A percentile compares a stretch with the other conserved stretches of the same genome.
Conservation (phyloP, 2,888 invertebrate genomes). For the Xylota sylvarum region DNA sequence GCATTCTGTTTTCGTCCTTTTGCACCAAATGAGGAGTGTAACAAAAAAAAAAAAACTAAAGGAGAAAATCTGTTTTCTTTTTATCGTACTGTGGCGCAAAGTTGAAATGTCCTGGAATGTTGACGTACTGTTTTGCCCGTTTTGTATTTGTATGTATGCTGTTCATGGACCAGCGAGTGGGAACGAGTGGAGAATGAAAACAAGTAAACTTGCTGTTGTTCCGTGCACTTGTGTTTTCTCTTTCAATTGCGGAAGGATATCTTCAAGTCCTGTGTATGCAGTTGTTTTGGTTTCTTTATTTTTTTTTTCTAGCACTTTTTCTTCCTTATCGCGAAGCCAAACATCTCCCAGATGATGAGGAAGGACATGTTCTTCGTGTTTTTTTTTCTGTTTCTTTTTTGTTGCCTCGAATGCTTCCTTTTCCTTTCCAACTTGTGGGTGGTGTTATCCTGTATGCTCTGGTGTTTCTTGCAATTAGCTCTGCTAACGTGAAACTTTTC, state of each 20-base stretch:
- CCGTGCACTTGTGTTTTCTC: constrained; percentile 47
- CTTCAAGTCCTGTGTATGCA: constrained; percentile 69
- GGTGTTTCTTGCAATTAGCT: constrained; percentile 74
- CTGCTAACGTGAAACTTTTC: constrained; percentile 71
- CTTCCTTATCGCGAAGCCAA: constrained; percentile 49
- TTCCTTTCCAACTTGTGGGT: constrained; percentile 4
- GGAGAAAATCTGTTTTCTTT: constrained; percentile 57
- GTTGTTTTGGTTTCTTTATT: constrained; percentile 40
- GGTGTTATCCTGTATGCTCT: constrained; percentile 46
- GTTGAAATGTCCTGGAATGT: constrained; percentile 54
- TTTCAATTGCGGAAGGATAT: constrained; percentile 75
- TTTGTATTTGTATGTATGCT: constrained; percentile 4
- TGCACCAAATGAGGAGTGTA: constrained; percentile 54
- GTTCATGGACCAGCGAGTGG: not conserved
- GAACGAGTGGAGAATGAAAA: constrained; percentile 15
- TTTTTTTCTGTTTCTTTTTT: not conserved
- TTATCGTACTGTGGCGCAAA: constrained; percentile 40
- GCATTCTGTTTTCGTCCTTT: constrained; percentile 64
- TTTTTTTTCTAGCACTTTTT: constrained; percentile 19
- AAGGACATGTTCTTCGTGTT: constrained; percentile 53
- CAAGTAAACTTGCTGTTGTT: constrained; percentile 56
- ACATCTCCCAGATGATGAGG: constrained; percentile 63
- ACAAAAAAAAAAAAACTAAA: constrained; percentile 20
- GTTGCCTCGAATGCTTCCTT: not conserved
- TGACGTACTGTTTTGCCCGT: constrained; percentile 25